Evolutionary conservation across 1,140 invertebrate genomes (phyloP).

Genomic region (Drosophila quadrilineata): DNA sequence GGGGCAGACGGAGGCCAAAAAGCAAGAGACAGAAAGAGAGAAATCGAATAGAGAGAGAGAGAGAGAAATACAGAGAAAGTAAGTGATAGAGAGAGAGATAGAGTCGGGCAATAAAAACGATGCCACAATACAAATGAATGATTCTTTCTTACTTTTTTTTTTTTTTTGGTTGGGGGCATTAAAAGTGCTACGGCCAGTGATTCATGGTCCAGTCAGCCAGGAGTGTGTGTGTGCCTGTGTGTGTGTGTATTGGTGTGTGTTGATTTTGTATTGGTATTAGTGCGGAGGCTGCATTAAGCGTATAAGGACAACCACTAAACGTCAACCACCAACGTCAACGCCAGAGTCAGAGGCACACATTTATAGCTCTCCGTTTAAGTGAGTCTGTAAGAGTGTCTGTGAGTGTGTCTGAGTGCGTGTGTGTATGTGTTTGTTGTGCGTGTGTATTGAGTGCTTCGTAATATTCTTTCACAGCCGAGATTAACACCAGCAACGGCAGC

Average conservation of each 20-base stretch:
- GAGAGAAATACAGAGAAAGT: neutral
- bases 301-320: conserved; percentile 69
- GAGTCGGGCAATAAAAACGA: conserved; percentile 12
- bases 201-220: conserved; percentile 28
- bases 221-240: neutral
- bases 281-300: conserved; percentile 53
- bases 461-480: conserved; percentile 70
- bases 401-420: neutral
- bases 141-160: conserved; percentile 5
- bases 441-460: conserved; percentile 51
- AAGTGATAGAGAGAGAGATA: neutral
- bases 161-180: conserved; percentile 15
- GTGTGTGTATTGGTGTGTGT: conserved; percentile 11
- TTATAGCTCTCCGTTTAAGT: conserved; percentile 24
- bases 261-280: conserved; percentile 20
- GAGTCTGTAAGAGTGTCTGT: neutral
- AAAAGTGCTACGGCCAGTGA: conserved; percentile 28
- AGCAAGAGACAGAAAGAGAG: neutral
- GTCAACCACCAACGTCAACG: conserved; percentile 74
- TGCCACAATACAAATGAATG: conserved; percentile 29
- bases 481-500: conserved; percentile 63
- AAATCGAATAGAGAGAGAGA: neutral
- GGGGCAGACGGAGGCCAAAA: neutral
- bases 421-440: conserved; percentile 1
- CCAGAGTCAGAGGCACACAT: conserved; percentile 56